phyloP scores from a whole-genome alignment of 2,888 invertebrate species.

The Scaptomyza reducta region DNA sequence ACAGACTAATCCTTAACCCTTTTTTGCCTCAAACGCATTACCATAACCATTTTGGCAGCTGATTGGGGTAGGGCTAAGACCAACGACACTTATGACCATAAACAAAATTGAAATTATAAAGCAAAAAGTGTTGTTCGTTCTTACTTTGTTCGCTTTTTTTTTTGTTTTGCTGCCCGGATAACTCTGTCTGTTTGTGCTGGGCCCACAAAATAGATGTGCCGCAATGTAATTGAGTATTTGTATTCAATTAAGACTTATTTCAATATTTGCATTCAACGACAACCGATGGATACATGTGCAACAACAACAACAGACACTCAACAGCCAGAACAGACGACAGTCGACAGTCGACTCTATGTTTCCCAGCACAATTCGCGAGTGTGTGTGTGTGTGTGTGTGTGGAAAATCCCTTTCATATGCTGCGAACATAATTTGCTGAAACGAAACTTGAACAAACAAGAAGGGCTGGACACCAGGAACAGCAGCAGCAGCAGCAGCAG shows the following conservation, averaged over 20 bases:
- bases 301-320: slow-evolving; percentile 36
- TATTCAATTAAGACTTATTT: slow-evolving; percentile 83
- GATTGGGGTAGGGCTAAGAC: slow-evolving; percentile 28
- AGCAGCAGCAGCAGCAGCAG: slow-evolving; percentile 20
- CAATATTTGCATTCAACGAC: slow-evolving; percentile 81
- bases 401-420: slow-evolving; percentile 71
- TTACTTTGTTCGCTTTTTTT: background rate
- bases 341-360: slow-evolving; percentile 15
- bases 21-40: slow-evolving; percentile 17
- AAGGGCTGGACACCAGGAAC: slow-evolving; percentile 25
- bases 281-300: slow-evolving; percentile 5
- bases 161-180: background rate
- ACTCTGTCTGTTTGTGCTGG: slow-evolving; percentile 49
- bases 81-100: slow-evolving; percentile 46
- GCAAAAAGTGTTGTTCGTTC: slow-evolving; percentile 42
- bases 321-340: slow-evolving; percentile 41
- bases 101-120: slow-evolving; percentile 64
- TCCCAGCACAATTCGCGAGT: background rate
- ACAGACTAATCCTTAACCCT: slow-evolving; percentile 33
- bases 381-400: slow-evolving; percentile 31
- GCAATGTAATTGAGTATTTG: slow-evolving; percentile 82
- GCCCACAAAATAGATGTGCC: slow-evolving; percentile 80
- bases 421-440: slow-evolving; percentile 73
- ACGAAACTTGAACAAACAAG: slow-evolving; percentile 76
- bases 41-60: slow-evolving; percentile 15